Percentiles rank a stretch among this genome's conserved stretches.
These are phyloP conservation scores for Amphipyra tragopoginis DNA, from an alignment of 2,888 invertebrate genomes.

Conservation along the genomic window DNA sequence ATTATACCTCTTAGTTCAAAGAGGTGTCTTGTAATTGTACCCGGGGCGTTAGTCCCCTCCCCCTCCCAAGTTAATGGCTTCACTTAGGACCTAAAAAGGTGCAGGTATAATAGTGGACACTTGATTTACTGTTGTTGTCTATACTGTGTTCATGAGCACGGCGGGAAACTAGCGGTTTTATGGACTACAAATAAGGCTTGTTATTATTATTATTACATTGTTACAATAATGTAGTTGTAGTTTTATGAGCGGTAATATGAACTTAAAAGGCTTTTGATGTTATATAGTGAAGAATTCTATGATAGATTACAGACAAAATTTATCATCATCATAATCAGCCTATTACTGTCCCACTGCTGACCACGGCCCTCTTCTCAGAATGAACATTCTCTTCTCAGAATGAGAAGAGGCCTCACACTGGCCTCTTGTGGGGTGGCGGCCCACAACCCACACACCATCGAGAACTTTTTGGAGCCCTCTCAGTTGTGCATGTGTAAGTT, in stretches of 20 bases:
- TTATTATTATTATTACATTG: constrained; percentile 16
- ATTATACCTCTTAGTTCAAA: background rate
- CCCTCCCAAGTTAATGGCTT: constrained; percentile 10
- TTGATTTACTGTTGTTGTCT: constrained; percentile 52
- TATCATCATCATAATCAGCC: too few relatives aligned
- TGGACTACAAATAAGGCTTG: constrained; percentile 20
- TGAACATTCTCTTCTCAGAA: too few relatives aligned
- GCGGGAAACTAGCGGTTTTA: constrained; percentile 27
- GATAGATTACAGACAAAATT: too few relatives aligned
- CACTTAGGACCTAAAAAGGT: constrained; percentile 25
- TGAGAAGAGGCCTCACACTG: too few relatives aligned
- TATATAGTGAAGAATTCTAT: background rate
- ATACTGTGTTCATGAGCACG: constrained; percentile 19
- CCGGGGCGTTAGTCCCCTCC: background rate
- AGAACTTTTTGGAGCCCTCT: too few relatives aligned
- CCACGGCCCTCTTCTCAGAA: too few relatives aligned
- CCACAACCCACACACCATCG: too few relatives aligned
- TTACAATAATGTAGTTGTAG: constrained; percentile 7
- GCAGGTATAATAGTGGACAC: constrained; percentile 36
- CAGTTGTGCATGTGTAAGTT: too few relatives aligned
- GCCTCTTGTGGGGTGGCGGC: too few relatives aligned
- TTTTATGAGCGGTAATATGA: constrained; percentile 8
- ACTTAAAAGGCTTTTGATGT: background rate
- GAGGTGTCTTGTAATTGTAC: constrained; percentile 8
- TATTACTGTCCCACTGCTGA: too few relatives aligned